Evolutionary conservation across 2,113 vertebrate species (phyloP), one percentile per base, ranked within the genome.

Genomic region (Heloderma charlesbogerti): DNA sequence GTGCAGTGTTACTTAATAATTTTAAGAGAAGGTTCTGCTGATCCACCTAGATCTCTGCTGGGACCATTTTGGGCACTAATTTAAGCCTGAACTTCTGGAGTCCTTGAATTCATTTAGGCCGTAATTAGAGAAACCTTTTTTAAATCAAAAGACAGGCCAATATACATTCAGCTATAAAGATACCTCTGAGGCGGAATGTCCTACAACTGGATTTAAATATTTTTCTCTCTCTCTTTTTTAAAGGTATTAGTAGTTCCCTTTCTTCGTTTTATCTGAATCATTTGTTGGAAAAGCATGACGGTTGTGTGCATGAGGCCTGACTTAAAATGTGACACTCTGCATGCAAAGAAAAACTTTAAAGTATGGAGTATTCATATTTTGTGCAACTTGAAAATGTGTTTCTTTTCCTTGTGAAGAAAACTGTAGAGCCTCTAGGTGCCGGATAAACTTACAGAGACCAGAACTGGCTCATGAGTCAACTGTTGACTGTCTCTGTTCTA

Each of bases 81-180:
- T 97, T 96, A 95, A 95, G 92, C 95, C 91, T 91, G 95, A 95
- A 94, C 91, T 96, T 90, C 92, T 78, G 90, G 95, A 95, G 96
- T 94, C 95, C 94, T 93, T 95, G 90, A 96, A 94, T 96, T 95
- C 95, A 96, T 97, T 66, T 97, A 97, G 96, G 72, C 77, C 84
- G 82, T 96, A 97, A 97, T 97, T 97, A 97, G 93, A 88, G 78
- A 3, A 80, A 94, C 93, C 92, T 91, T 95, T 93, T 90, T 95
- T 94, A 94, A 94, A 45, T 45, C 94, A 95, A 94, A 94, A 93
- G 91, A 80, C 84, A 94, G 92, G 93, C 12, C 40, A 79, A 66
- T 92, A 37, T 93, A 89, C 93, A 81, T 88, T 89, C 88, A 90
- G 90, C 87, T 96, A 60, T 51, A 82, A 94, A 92, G 80, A 85